Base-by-base conservation (phyloP, 2,113 vertebrate genomes). In the Deroptyus accipitrinus region DNA sequence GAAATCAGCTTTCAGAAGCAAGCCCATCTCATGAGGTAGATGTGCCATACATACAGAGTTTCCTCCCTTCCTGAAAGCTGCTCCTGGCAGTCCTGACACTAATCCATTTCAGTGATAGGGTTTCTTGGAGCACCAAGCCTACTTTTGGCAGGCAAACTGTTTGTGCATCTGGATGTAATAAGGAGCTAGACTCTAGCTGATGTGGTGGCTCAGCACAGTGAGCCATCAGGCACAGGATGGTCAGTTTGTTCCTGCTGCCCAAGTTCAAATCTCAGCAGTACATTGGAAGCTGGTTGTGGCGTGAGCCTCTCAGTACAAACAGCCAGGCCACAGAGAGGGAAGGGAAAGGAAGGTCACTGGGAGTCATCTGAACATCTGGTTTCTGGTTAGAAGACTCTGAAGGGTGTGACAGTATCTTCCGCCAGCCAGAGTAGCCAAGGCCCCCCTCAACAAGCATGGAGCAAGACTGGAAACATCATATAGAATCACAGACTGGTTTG, bases 121-220 rank as follows among this genome's bases (percentile, higher is more conserved):
- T 92, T 97, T 96, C 96, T 69, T n/a, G 66, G 77, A 97, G 86
- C 78, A 94, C 57, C 64, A 83, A 90, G 79, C 41, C 13, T 63
- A 69, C 22, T 85, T 79, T 92, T 97, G 96, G 95, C 96, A 96
- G 64, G 83, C 70, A 41, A 27, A 46, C 30, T 95, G 91, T 95
- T 95, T 95, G 69, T 95, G 87, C 96, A 97, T 96, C 94, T 97
- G 97, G 94, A 94, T 95, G 67, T 77, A 96, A 97, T 96, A 85
- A 96, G 88, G 87, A 83, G 66, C 81, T 59, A 64, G 94, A 88
- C 92, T 95, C 67, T 42, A 78, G 79, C 83, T 84, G 83, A 88
- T 94, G 76, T 20, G 51, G 91, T 86, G 84, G 92, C 69, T 94
- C 93, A 23, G 92, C 33, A 30, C 82, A 93, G 61, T 17, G 46